phyloP scores from a whole-genome alignment of 2,797 vertebrate genomes.

The Hylomyscus alleni region DNA sequence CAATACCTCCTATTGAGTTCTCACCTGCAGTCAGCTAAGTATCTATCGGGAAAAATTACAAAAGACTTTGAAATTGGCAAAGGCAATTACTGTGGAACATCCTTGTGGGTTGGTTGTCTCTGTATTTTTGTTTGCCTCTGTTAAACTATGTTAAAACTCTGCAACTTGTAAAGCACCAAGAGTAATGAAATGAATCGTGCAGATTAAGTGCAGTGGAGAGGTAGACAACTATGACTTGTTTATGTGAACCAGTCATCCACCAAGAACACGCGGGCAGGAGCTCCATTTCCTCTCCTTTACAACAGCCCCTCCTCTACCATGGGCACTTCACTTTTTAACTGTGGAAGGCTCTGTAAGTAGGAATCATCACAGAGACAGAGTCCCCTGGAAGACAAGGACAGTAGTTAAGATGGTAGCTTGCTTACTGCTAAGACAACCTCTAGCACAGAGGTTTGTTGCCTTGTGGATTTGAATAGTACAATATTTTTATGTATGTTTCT shows the following conservation, averaged over 20 bases:
- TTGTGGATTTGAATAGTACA: conserved; percentile 1
- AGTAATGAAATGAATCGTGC: neutral
- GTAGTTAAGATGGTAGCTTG: neutral
- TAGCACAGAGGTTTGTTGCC: neutral
- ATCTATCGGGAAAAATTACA: neutral
- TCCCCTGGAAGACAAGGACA: neutral
- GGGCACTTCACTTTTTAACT: neutral
- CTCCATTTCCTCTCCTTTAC: neutral
- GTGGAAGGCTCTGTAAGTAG: neutral
- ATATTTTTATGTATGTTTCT: neutral
- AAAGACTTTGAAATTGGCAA: neutral
- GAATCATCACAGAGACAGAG: neutral
- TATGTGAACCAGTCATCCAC: neutral
- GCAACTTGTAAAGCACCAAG: neutral
- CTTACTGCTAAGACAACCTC: neutral
- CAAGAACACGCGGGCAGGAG: neutral
- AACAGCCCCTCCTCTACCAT: accelerated
- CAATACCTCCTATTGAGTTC: neutral
- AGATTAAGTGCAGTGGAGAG: neutral
- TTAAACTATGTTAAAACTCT: neutral
- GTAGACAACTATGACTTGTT: neutral
- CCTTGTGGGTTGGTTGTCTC: neutral
- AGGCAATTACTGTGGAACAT: neutral
- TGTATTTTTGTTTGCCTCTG: neutral
- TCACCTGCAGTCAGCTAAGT: neutral